Percentiles rank a stretch among this genome's conserved stretches.
Conservation (phyloP, 2,113 vertebrate species). For the Vireo altiloquus region DNA sequence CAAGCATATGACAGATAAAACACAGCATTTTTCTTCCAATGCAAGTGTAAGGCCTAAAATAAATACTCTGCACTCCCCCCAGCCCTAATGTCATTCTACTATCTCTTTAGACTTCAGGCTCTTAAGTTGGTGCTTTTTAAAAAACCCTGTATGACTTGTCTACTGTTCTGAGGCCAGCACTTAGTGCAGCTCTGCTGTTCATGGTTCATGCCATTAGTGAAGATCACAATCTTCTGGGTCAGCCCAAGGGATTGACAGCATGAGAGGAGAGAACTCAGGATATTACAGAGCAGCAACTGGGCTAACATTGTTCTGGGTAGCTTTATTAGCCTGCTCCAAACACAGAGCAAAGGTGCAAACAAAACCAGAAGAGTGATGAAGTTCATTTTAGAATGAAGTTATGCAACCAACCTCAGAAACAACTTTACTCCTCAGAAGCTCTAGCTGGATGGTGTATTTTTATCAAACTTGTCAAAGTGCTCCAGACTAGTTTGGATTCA, state of each 20-base stretch:
- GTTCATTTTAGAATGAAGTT: neutral
- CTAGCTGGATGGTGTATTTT: neutral
- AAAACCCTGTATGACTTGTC: neutral
- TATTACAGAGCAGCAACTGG: neutral
- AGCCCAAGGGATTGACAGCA: neutral
- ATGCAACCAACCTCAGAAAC: neutral
- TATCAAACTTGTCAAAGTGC: neutral
- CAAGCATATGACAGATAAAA: neutral
- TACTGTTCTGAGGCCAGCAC: neutral
- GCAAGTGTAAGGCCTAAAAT: neutral
- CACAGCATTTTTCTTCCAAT: neutral
- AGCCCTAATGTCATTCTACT: neutral
- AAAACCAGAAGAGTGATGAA: neutral
- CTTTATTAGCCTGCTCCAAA: neutral
- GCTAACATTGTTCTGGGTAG: neutral
- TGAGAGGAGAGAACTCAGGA: rapidly evolving
- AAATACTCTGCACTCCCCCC: neutral
- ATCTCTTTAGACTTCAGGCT: neutral
- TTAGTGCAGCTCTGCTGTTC: neutral
- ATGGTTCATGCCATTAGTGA: neutral
- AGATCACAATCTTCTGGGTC: neutral
- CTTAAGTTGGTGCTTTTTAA: neutral
- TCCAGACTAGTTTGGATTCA: neutral
- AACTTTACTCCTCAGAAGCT: neutral
- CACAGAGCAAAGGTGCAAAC: neutral